Base-by-base conservation (phyloP, 2,888 invertebrate species). In the Chironomus tentans region DNA sequence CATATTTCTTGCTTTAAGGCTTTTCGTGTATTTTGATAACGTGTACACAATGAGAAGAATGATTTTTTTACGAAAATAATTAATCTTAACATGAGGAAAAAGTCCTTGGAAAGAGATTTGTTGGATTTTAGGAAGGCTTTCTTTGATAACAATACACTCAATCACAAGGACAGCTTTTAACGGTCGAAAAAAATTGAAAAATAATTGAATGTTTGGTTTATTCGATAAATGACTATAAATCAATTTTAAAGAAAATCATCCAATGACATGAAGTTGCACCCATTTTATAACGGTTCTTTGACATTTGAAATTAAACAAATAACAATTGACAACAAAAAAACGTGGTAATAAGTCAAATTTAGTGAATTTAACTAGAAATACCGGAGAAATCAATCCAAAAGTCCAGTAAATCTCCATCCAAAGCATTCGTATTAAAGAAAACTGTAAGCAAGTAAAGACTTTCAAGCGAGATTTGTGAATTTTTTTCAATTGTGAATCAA, bases 401-500 rank as follows among this genome's bases (percentile, higher is more conserved):
- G 10, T 38, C 38, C 7, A 38, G 10, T 10, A 38, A 38, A 38
- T 10, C 2, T 10, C 7, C 1, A 10, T 38, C 38, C 38, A 38
- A 10, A 38, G 38, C 38, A 38, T 38, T 38, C 38, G 10, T 38
- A 7, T 10, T 38, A 38, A 38, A 38, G 38, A 38, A 38, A 38
- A 38, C 38, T 38, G 10, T 38, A 38, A 38, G 10, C 38, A 38
- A 38, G 38, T 38, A 38, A 38, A 38, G 65, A 65, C 65, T 21
- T 24, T 65, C 21, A 7, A 24, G 2, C 24, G 65, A 65, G 65
- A 65, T 65, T 65, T 65, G 65, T 65, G 65, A 65, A 65, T 65
- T 65, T 65, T 65, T 65, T 65, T 65, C 65, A 65, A 65, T 65
- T 65, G 65, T 65, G 65, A 65, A 65, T 62, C 62, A 22, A 12